Percentiles rank a stretch among this genome's conserved stretches.
Conservation (phyloP, 2,797 vertebrate genomes). For the Enteromius thamalakanensis region DNA sequence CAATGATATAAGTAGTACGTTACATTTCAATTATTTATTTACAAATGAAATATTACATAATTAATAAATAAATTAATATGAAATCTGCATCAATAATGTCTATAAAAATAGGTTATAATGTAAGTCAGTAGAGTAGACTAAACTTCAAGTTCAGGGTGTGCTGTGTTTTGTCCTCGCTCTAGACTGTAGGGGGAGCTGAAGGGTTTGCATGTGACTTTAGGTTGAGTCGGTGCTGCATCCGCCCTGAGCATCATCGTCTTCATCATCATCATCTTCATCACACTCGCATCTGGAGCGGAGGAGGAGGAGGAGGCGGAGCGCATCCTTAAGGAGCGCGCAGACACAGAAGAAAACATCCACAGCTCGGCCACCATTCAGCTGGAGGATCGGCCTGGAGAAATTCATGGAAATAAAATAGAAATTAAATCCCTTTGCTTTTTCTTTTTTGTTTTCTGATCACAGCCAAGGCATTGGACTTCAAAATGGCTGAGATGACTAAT, state of each 20-base stretch:
- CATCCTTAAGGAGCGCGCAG: slow-evolving; percentile 49
- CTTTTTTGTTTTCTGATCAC: slow-evolving; percentile 53
- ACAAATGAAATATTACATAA: background rate
- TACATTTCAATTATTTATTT: background rate
- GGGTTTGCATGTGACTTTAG: background rate
- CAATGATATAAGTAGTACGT: too few species aligned
- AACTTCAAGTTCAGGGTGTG: background rate
- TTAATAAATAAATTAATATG: too few species aligned
- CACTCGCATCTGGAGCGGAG: slow-evolving; percentile 35
- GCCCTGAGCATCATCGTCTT: slow-evolving; percentile 28
- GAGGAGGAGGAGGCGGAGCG: slow-evolving; percentile 42
- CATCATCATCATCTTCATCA: slow-evolving; percentile 31
- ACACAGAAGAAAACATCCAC: slow-evolving; percentile 42
- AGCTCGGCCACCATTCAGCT: slow-evolving; percentile 38
- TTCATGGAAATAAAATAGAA: slow-evolving; percentile 65
- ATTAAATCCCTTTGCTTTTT: slow-evolving; percentile 41
- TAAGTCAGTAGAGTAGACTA: background rate
- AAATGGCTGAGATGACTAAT: slow-evolving; percentile 67
- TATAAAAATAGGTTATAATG: background rate
- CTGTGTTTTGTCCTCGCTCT: background rate
- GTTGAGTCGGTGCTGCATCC: slow-evolving; percentile 42
- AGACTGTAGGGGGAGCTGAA: slow-evolving; percentile 29
- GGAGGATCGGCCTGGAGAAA: slow-evolving; percentile 30
- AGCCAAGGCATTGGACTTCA: slow-evolving; percentile 43
- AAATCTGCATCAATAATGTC: background rate